Evolutionary conservation across 2,888 invertebrate genomes (phyloP), one percentile per base, ranked within the genome.

Genomic region (Tridacna gigas): DNA sequence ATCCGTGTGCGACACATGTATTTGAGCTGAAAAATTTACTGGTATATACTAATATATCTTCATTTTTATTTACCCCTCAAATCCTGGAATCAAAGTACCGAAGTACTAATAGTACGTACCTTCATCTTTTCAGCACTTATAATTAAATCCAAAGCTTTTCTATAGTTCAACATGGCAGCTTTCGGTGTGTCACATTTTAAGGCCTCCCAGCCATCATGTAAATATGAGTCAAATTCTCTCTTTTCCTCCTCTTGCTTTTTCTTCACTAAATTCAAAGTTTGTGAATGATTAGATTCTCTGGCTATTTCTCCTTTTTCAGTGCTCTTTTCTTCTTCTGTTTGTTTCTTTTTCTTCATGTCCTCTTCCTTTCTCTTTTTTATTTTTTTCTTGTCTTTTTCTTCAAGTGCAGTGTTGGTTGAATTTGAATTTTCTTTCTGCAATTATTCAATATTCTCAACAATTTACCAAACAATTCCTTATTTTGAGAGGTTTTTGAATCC

Each of bases 91-190:
- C 56, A 56, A 9, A 5, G 56, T 56, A 11, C 11, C 9, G 56
- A 56, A 37, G 7, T 37, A 4, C 37, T 37, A 4, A 7, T 2
- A 37, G 37, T 4, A 56, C 56, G 9, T 78, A 85, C 85, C 66
- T 74, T 65, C 47, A 65, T 45, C 28, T 77, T 66, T 15, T 74
- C 73, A 12, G n/a, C n/a, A 28, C 56, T 74, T 12, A 47, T 48
- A 9, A 88, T 61, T 22, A 89, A 48, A 37, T 90, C 89, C 47
- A 90, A 61, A 18, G 89, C 88, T 66, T 86, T 87, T 61, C 80
- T 79, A 60, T 88, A 90, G 37, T 71, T 84, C 13, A 71, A 25
- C 63, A 88, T 80, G 9, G 89, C 89, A 4, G 69, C 77, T 60
- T 88, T 88, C 15, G 80, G 71, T 13, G 79, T 80, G 5, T 82